Conservation (phyloP, 2,113 vertebrate species). For the Xiphophorus maculatus region DNA sequence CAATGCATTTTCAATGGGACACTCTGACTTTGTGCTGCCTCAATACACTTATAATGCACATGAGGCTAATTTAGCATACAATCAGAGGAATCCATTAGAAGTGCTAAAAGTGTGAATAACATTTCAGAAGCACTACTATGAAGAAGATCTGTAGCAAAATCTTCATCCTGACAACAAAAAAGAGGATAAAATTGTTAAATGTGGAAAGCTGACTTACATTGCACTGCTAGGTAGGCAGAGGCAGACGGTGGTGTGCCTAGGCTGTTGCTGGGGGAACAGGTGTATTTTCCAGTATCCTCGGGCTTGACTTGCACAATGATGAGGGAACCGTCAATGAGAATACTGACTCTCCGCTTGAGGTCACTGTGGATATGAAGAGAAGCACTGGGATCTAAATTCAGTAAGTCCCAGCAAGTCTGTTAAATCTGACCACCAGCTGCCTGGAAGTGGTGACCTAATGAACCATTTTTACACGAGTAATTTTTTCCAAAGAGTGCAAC, state of each 20-base stretch:
- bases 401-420: no score
- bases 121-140: background rate
- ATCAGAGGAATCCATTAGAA: background rate
- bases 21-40: no score
- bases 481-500: no score
- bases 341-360: constrained; percentile 94
- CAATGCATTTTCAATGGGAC: no score
- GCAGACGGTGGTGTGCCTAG: constrained; percentile 93
- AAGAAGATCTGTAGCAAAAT: background rate
- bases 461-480: no score
- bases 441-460: no score
- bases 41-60: no score
- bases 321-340: constrained; percentile 94
- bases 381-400: background rate
- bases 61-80: no score
- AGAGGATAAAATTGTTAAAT: background rate
- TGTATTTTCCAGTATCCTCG: constrained; percentile 95
- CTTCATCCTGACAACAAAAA: background rate
- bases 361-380: constrained; percentile 77
- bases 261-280: constrained; percentile 97
- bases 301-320: constrained; percentile 97
- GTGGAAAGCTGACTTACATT: constrained; percentile 85
- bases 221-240: constrained; percentile 93
- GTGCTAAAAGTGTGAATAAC: background rate
- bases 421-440: no score